phyloP scores from a whole-genome alignment of 2,797 vertebrate genomes.

The Hydrolagus colliei region DNA sequence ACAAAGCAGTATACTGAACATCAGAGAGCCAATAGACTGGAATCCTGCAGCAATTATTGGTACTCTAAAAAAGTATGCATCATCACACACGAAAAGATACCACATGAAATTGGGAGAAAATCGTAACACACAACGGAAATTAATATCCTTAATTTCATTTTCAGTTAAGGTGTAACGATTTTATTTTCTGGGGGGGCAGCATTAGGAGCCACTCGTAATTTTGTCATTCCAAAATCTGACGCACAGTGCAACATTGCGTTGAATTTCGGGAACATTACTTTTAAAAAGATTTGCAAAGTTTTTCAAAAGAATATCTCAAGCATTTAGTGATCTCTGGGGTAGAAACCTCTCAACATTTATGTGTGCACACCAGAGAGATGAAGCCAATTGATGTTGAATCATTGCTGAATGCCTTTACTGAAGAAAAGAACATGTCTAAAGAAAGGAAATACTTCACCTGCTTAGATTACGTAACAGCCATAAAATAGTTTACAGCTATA shows the following conservation, averaged over 20 bases:
- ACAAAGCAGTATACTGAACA: background rate
- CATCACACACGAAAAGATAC: background rate
- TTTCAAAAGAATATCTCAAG: background rate
- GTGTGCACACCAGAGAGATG: slow-evolving; percentile 16
- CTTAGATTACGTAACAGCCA: slow-evolving; percentile 38
- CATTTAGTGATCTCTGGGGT: slow-evolving; percentile 18
- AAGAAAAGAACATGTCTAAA: slow-evolving; percentile 18
- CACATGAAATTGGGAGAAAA: background rate
- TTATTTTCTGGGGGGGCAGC: background rate
- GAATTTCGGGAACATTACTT: slow-evolving; percentile 5
- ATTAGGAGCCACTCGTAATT: background rate
- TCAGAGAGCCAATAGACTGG: background rate
- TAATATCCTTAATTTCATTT: slow-evolving; percentile 14
- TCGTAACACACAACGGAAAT: background rate
- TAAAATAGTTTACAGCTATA: slow-evolving; percentile 53
- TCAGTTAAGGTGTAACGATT: background rate
- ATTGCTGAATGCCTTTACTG: background rate
- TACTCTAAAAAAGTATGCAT: background rate
- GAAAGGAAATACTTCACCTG: slow-evolving; percentile 24
- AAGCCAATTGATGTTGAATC: slow-evolving; percentile 9
- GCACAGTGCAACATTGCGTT: slow-evolving; percentile 16
- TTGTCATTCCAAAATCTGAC: slow-evolving; percentile 7
- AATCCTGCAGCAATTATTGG: background rate
- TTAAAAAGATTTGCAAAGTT: slow-evolving; percentile 13
- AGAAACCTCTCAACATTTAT: slow-evolving; percentile 9